A percentile compares a stretch with the other conserved stretches of the same genome.
These are phyloP conservation scores for Rhinichthys osculus DNA, from an alignment of 2,797 vertebrate genomes.

Conservation along the genomic window DNA sequence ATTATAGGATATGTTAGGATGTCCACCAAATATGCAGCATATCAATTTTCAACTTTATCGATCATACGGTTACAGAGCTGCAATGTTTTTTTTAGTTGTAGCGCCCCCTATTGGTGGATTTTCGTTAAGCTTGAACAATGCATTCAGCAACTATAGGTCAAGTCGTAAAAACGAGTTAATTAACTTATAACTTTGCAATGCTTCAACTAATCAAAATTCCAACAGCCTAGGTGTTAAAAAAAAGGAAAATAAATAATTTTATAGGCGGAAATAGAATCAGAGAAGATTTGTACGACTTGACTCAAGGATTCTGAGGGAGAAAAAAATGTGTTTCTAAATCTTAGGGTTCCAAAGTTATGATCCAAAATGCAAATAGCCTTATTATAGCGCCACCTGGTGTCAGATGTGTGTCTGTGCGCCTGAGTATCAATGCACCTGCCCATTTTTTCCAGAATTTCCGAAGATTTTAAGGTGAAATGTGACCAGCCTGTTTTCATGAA, in stretches of 20 bases:
- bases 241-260: neutral
- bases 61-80: neutral
- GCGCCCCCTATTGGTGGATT: neutral
- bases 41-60: neutral
- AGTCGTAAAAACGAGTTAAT: neutral
- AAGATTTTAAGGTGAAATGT: neutral
- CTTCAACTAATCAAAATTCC: no score
- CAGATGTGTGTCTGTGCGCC: accelerated
- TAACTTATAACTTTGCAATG: no score
- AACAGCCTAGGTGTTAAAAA: no score
- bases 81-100: neutral
- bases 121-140: neutral
- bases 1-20: neutral
- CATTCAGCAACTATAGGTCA: neutral
- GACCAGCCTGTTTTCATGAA: neutral
- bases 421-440: neutral
- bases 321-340: neutral
- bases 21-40: neutral
- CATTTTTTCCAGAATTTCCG: neutral
- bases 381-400: neutral
- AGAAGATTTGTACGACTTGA: neutral
- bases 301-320: neutral
- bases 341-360: neutral
- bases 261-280: neutral
- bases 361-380: neutral